Conservation (phyloP, 2,797 vertebrate genomes). For the Cygnus olor region DNA sequence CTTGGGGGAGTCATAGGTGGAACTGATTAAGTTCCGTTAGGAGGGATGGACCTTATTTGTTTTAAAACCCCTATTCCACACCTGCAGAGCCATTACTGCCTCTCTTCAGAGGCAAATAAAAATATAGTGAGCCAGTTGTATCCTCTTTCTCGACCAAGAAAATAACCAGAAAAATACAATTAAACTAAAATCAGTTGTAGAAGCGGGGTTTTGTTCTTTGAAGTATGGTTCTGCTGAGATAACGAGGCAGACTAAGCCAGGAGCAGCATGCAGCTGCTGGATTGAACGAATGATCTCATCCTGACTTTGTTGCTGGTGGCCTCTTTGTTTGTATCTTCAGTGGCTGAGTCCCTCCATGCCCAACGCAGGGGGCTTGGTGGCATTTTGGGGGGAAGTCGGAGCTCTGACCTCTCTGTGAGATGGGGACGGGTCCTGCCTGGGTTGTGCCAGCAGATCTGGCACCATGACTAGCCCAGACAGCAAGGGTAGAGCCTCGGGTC, state of each 20-base stretch:
- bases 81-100: conserved; percentile 50
- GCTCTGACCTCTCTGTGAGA: background rate
- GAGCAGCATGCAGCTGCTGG: background rate
- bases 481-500: background rate
- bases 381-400: background rate
- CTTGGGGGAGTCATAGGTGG: conserved; percentile 64
- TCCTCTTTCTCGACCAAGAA: conserved; percentile 2
- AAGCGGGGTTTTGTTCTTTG: background rate
- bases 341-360: background rate
- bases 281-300: accelerated
- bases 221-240: background rate
- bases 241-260: background rate
- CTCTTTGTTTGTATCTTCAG: background rate
- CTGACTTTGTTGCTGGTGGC: background rate
- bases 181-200: background rate
- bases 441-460: background rate
- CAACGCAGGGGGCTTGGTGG: background rate
- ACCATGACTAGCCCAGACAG: background rate
- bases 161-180: conserved; percentile 20
- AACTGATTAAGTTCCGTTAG: conserved; percentile 62
- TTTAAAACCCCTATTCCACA: conserved; percentile 60
- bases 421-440: accelerated
- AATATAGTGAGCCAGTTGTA: background rate
- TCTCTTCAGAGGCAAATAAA: background rate
- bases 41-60: conserved; percentile 67